Conservation (phyloP, 2,888 invertebrate species). For the Microctonus brassicae region DNA sequence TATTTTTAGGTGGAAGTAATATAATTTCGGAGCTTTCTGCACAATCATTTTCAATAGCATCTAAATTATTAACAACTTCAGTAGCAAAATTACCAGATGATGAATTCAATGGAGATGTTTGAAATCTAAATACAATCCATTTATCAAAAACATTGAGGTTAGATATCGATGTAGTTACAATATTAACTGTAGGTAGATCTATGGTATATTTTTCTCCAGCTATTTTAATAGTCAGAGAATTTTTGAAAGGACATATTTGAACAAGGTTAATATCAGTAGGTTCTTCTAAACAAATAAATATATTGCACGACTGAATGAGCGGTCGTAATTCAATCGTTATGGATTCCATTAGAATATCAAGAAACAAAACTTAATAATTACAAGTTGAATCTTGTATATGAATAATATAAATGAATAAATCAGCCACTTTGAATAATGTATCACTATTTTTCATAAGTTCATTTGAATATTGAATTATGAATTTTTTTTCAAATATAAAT, state of each 20-base stretch:
- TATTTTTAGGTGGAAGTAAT: slow-evolving; percentile 47
- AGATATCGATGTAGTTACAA: slow-evolving; percentile 61
- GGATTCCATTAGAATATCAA: slow-evolving; percentile 41
- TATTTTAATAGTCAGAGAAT: slow-evolving; percentile 52
- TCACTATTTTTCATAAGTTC: too few relatives aligned
- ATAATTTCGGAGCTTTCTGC: background rate
- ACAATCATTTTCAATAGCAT: slow-evolving; percentile 28
- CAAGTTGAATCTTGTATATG: background rate
- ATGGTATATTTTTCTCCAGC: slow-evolving; percentile 50
- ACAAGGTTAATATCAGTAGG: slow-evolving; percentile 46
- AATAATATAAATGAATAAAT: too few relatives aligned
- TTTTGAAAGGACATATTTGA: slow-evolving; percentile 56
- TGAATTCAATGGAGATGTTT: slow-evolving; percentile 55
- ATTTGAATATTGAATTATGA: too few relatives aligned
- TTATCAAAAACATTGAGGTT: slow-evolving; percentile 53
- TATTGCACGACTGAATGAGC: slow-evolving; percentile 60
- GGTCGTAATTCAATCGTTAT: slow-evolving; percentile 63
- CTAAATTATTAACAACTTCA: slow-evolving; percentile 52
- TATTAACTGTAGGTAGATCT: slow-evolving; percentile 51
- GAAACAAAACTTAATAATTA: background rate
- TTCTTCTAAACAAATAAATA: slow-evolving; percentile 55
- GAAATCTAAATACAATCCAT: slow-evolving; percentile 64
- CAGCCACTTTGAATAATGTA: too few relatives aligned
- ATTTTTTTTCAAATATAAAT: background rate
- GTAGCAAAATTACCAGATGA: slow-evolving; percentile 59